These are phyloP conservation scores for Spermophilus dauricus DNA, from an alignment of 2,113 vertebrate genomes.

Conservation along the genomic window DNA sequence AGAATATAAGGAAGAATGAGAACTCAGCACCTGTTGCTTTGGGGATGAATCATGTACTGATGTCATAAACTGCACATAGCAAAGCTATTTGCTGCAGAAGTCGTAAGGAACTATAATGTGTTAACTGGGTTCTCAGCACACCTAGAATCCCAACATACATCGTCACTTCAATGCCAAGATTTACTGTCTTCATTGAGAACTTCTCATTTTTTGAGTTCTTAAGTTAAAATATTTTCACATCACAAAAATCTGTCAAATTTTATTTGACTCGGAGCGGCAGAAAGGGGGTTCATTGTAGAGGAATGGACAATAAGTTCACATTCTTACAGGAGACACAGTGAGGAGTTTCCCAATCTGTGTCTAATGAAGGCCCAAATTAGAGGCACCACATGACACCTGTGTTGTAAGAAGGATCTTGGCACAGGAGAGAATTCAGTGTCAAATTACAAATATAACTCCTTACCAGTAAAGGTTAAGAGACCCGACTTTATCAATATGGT, in stretches of 20 bases:
- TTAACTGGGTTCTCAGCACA: background rate
- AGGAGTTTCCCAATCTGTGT: background rate
- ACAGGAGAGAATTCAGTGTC: background rate
- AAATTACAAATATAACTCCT: background rate
- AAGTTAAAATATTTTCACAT: background rate
- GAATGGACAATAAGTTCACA: background rate
- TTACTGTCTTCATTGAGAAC: background rate
- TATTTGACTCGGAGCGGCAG: conserved; percentile 31
- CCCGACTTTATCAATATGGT: background rate
- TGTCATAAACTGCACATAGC: background rate
- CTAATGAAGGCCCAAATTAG: background rate
- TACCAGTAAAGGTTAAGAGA: background rate
- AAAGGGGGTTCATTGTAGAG: background rate
- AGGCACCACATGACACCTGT: background rate
- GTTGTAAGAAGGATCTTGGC: background rate
- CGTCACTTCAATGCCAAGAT: conserved; percentile 2
- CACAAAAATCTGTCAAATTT: background rate
- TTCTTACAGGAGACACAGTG: background rate
- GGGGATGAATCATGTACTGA: conserved; percentile 47
- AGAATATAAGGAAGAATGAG: conserved; percentile 73
- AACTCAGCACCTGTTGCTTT: background rate
- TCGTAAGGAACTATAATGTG: fast-evolving
- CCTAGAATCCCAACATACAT: too few relatives aligned
- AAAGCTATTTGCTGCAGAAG: background rate
- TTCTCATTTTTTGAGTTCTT: background rate